Evolutionary conservation across 2,113 vertebrate species (phyloP).

Genomic region (Notothenia coriiceps): DNA sequence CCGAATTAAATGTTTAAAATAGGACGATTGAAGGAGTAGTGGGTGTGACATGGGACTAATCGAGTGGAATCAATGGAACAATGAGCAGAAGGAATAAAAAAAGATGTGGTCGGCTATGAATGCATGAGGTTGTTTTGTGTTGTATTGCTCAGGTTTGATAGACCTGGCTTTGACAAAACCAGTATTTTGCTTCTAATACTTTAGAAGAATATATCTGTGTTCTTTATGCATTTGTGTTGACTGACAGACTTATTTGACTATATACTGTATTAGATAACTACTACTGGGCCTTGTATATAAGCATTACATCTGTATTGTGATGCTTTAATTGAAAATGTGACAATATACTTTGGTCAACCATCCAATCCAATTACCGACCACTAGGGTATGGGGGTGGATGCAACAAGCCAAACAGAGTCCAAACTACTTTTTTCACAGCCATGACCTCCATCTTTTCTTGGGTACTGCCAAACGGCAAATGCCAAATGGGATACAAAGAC

Average conservation of each 20-base stretch:
- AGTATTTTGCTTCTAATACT: neutral
- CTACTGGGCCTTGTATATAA: neutral
- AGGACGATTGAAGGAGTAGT: constrained; percentile 22
- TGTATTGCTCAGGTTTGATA: neutral
- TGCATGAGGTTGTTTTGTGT: constrained; percentile 10
- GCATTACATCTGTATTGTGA: neutral
- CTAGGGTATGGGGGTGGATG: neutral
- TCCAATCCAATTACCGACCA: neutral
- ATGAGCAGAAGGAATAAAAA: constrained; percentile 38
- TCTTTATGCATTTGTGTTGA: neutral
- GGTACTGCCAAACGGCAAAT: neutral
- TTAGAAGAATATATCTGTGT: neutral
- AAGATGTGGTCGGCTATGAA: constrained; percentile 15
- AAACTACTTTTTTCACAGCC: neutral
- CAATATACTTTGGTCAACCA: neutral
- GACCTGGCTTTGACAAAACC: neutral
- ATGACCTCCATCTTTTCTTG: neutral
- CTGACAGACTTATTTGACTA: neutral
- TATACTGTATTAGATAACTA: neutral
- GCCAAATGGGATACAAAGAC: neutral
- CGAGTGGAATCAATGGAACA: constrained; percentile 45
- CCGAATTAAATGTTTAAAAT: constrained; percentile 48
- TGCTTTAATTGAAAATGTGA: neutral
- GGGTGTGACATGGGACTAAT: constrained; percentile 54
- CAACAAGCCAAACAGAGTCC: neutral